Evolutionary conservation across 2,797 vertebrate genomes (phyloP).

Genomic region (Carduelis carduelis): DNA sequence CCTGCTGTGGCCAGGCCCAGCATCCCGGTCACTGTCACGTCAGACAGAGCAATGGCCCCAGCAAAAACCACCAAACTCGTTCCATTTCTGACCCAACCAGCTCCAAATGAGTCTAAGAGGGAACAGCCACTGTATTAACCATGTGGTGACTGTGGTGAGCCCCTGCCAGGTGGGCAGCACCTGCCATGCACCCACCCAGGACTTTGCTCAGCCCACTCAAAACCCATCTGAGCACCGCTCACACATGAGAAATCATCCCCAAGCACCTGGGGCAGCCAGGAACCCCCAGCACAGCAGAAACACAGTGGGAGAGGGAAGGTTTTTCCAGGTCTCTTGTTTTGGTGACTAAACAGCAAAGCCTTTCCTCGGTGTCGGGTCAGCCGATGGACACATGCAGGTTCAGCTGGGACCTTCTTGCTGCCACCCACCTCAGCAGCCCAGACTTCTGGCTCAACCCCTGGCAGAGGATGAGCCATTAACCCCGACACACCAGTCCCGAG

Average conservation of each 20-base stretch:
- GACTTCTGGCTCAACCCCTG: not conserved
- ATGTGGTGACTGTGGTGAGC: not conserved
- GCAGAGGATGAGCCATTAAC: not conserved
- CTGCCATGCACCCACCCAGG: rapidly evolving
- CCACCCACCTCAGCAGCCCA: not conserved
- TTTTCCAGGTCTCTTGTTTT: not conserved
- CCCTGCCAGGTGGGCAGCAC: not conserved
- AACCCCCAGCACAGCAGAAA: rapidly evolving
- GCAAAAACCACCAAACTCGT: slow-evolving; percentile 44
- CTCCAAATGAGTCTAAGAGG: not conserved
- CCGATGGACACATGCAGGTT: rapidly evolving
- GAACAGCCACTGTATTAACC: not conserved
- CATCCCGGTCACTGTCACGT: slow-evolving; percentile 7
- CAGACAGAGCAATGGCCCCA: not conserved
- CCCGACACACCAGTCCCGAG: not conserved
- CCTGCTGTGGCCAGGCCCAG: not conserved
- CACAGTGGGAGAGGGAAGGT: not conserved
- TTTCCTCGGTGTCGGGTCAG: rapidly evolving
- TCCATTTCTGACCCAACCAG: slow-evolving; percentile 49
- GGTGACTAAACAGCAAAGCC: not conserved
- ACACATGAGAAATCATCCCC: rapidly evolving
- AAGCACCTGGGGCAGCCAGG: rapidly evolving
- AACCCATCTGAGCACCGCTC: not conserved
- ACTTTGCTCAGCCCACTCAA: rapidly evolving
- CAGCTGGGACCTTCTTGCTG: not conserved